Evolutionary conservation across 2,113 vertebrate species (phyloP).

Genomic region (Pelmatolapia mariae): DNA sequence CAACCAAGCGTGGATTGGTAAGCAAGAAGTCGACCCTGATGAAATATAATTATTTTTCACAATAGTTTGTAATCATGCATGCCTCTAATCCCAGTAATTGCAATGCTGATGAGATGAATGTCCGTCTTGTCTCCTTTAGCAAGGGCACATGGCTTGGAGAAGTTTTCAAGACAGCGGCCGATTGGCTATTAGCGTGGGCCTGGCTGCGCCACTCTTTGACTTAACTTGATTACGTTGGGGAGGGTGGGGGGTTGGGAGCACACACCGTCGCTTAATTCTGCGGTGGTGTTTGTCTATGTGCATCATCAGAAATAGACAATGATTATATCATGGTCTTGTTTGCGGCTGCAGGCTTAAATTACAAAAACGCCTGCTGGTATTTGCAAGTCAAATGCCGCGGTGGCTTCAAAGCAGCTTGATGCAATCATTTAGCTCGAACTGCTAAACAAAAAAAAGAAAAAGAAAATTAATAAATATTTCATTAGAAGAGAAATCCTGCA

Average conservation of each 20-base stretch:
- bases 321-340: conserved; percentile 81
- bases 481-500: conserved; percentile 53
- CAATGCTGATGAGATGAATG: conserved; percentile 59
- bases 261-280: conserved; percentile 75
- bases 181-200: conserved; percentile 74
- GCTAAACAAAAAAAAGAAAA: conserved; percentile 53
- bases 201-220: conserved; percentile 41
- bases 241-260: conserved; percentile 52
- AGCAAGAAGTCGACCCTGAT: conserved; percentile 60
- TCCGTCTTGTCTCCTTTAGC: conserved; percentile 51
- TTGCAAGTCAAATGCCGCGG: conserved; percentile 78
- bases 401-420: conserved; percentile 72
- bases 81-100: conserved; percentile 61
- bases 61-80: conserved; percentile 70
- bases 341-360: conserved; percentile 71
- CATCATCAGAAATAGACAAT: conserved; percentile 81
- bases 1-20: conserved; percentile 70
- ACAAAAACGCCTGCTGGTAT: conserved; percentile 75
- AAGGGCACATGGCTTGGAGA: conserved; percentile 40
- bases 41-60: conserved; percentile 43
- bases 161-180: conserved; percentile 55
- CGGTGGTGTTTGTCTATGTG: conserved; percentile 73
- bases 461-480: conserved; percentile 64
- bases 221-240: conserved; percentile 71
- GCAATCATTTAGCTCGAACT: conserved; percentile 72